Conservation (phyloP, 1,140 invertebrate genomes). For the Chionoecetes opilio region DNA sequence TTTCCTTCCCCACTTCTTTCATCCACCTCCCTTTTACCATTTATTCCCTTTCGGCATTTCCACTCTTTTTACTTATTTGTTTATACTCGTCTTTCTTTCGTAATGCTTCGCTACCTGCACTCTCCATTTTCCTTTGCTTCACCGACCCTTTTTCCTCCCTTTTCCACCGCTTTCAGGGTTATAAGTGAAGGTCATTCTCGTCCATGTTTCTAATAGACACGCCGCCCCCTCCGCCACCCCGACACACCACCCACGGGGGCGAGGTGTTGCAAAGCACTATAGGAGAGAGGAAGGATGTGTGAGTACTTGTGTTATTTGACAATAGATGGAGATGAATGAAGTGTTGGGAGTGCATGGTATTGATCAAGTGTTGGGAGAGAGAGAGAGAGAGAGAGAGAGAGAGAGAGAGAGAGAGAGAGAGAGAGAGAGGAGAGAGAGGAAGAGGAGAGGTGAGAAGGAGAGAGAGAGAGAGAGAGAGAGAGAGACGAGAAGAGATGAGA, state of each 20-base stretch:
- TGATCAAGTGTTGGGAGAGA: background rate
- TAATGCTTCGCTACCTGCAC: background rate
- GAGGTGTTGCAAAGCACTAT: background rate
- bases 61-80: background rate
- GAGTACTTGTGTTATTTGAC: background rate
- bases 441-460: too few species aligned
- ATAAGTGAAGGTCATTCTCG: too few species aligned
- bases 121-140: background rate
- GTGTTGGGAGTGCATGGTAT: background rate
- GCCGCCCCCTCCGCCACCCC: too few species aligned
- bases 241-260: too few species aligned
- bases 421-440: too few species aligned
- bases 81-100: background rate
- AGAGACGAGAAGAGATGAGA: too few species aligned
- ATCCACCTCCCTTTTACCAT: background rate
- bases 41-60: background rate
- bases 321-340: background rate
- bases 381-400: background rate
- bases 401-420: background rate
- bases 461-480: too few species aligned
- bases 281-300: background rate
- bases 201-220: background rate
- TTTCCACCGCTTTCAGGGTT: too few species aligned
- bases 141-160: background rate
- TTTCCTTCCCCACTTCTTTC: background rate